Base-by-base conservation (phyloP, 2,888 invertebrate species). In the Microplitis manilae region DNA sequence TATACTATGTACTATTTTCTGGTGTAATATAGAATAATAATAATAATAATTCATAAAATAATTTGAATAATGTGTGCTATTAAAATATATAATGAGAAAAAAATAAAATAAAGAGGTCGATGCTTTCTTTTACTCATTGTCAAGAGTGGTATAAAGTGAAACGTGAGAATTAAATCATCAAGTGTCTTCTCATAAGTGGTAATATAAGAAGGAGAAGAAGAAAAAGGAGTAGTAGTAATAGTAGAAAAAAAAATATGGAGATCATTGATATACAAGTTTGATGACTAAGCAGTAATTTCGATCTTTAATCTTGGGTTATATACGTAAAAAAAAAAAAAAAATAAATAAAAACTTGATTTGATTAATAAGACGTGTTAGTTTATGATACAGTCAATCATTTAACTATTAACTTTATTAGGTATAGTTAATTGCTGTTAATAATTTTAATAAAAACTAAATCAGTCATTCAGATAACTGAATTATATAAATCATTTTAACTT, bases 161-260 rank as follows among this genome's bases (percentile, higher is more conserved):
- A 71, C 39, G 60, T 73, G 65, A 50, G 73, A 73, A 73, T 73
- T 67, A n/a, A 67, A 73, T 41, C 59, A 67, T 73, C 67, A 50
- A 61, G 67, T 67, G n/a, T 41, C 50, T 67, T 64, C 15, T 39
- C 50, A 65, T 50, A 41, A 50, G 38, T 41, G 50, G 50, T 17
- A 50, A 50, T 67, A 65, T 13, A 65, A 65, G 9, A 30, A 30
- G 20, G 38, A 13, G 40, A 67, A 50, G 9, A 50, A 50, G 9
- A 50, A 50, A 8, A 50, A 50, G 30, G 30, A 30, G 30, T 30
- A 30, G 30, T 50, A 50, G 13, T 50, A 50, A 50, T 50, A 50
- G 50, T 13, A 50, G 50, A 9, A 50, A 13, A 50, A 50, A 50
- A 50, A 9, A 9, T 50, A 30, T 38, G 9, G 5, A 39, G 61